Evolutionary conservation across 2,113 vertebrate genomes (phyloP).

Genomic region (Hymenochirus boettgeri): DNA sequence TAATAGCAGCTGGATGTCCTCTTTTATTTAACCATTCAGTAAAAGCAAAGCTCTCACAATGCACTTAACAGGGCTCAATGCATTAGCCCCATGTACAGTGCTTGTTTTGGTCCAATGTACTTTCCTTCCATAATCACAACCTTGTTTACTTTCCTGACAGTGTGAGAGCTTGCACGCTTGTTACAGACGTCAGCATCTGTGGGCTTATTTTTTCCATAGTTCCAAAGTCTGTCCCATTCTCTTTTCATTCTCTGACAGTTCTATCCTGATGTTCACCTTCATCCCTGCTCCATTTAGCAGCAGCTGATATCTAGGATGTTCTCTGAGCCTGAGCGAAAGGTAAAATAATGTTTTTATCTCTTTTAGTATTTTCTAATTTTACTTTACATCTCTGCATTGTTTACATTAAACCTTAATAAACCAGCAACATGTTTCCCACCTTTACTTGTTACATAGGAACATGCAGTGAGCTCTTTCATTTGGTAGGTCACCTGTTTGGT

Average conservation of each 20-base stretch:
- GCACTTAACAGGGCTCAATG: conserved; percentile 11
- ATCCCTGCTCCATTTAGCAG: neutral
- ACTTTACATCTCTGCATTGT: neutral
- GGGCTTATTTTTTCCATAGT: conserved; percentile 36
- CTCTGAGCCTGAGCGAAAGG: conserved; percentile 34
- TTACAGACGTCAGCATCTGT: conserved; percentile 39
- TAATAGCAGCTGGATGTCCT: neutral
- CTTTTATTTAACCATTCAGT: neutral
- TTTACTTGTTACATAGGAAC: too few species aligned
- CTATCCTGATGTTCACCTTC: conserved; percentile 28
- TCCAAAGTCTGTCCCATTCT: conserved; percentile 29
- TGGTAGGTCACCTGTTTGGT: too few species aligned
- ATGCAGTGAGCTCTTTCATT: too few species aligned
- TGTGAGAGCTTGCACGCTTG: conserved; percentile 31
- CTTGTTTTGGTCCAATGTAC: conserved; percentile 39
- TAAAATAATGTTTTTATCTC: neutral
- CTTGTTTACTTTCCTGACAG: conserved; percentile 39
- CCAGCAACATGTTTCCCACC: too few species aligned
- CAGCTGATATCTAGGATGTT: conserved; percentile 18
- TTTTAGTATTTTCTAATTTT: neutral
- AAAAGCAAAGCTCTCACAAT: neutral
- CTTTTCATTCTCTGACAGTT: conserved; percentile 10
- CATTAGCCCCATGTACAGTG: conserved; percentile 18
- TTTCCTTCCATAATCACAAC: conserved; percentile 40
- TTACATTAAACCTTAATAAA: too few species aligned